Evolutionary conservation across 2,888 invertebrate genomes (phyloP).

Genomic region (Drosophila mercatorum): DNA sequence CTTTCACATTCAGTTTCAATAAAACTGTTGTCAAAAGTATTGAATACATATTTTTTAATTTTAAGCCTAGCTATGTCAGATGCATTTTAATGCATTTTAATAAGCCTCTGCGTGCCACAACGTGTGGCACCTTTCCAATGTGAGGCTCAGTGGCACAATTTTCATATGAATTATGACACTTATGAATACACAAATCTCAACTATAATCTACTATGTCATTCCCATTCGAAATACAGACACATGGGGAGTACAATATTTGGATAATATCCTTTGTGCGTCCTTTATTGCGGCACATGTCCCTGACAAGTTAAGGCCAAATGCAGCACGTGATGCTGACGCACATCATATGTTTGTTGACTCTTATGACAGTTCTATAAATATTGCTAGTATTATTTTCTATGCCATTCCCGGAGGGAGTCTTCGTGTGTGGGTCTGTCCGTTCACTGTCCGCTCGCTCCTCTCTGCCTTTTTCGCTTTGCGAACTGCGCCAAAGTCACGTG

Average conservation of each 20-base stretch:
- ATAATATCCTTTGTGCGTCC: conserved; percentile 38
- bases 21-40: not conserved
- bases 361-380: conserved; percentile 65
- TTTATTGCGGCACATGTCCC: conserved; percentile 42
- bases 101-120: conserved; percentile 19
- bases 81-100: conserved; percentile 20
- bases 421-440: conserved; percentile 34
- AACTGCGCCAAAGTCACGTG: conserved; percentile 71
- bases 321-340: conserved; percentile 64
- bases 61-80: not conserved
- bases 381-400: conserved; percentile 39
- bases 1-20: too few species aligned
- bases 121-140: conserved; percentile 51
- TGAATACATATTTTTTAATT: too few species aligned
- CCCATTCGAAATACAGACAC: conserved; percentile 44
- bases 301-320: conserved; percentile 62
- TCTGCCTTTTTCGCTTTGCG: conserved; percentile 3
- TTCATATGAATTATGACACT: conserved; percentile 75
- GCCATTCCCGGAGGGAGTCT: conserved; percentile 21
- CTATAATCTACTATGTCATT: conserved; percentile 54
- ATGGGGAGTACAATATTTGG: conserved; percentile 27
- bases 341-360: conserved; percentile 31
- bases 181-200: conserved; percentile 48
- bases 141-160: conserved; percentile 52
- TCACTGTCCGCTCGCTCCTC: conserved; percentile 2